Percentiles rank a stretch among this genome's conserved stretches.
Evolutionary conservation across 2,797 vertebrate species (phyloP).

Genomic region (Sylvilagus floridanus): DNA sequence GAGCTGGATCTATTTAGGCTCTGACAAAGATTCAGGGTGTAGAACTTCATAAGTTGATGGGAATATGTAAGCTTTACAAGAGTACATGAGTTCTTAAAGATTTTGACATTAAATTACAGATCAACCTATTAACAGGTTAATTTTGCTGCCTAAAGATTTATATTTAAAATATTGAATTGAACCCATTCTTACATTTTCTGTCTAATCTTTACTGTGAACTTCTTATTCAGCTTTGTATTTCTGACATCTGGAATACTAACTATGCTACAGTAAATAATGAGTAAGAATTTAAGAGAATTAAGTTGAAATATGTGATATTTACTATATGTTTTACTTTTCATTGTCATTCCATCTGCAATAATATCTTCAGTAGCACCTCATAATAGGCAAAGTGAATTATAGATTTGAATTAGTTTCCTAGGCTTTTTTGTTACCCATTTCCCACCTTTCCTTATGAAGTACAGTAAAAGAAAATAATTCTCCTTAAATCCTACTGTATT

Average conservation of each 20-base stretch:
- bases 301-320: background rate
- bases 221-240: background rate
- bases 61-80: background rate
- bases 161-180: background rate
- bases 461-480: slow-evolving; percentile 25
- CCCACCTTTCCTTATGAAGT: background rate
- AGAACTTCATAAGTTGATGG: background rate
- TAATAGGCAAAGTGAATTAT: background rate
- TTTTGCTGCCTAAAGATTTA: slow-evolving; percentile 1
- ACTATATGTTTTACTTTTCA: background rate
- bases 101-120: background rate
- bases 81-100: background rate
- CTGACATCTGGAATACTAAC: background rate
- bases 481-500: background rate
- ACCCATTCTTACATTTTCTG: background rate
- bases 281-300: background rate
- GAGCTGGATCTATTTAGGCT: background rate
- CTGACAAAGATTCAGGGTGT: background rate
- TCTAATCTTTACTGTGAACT: background rate
- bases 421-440: background rate
- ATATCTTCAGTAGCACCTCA: background rate
- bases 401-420: slow-evolving; percentile 36
- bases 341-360: slow-evolving; percentile 22
- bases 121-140: background rate
- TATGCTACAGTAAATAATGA: background rate